Base-by-base conservation (phyloP, 2,113 vertebrate genomes). In the Hydrochoerus hydrochaeris region DNA sequence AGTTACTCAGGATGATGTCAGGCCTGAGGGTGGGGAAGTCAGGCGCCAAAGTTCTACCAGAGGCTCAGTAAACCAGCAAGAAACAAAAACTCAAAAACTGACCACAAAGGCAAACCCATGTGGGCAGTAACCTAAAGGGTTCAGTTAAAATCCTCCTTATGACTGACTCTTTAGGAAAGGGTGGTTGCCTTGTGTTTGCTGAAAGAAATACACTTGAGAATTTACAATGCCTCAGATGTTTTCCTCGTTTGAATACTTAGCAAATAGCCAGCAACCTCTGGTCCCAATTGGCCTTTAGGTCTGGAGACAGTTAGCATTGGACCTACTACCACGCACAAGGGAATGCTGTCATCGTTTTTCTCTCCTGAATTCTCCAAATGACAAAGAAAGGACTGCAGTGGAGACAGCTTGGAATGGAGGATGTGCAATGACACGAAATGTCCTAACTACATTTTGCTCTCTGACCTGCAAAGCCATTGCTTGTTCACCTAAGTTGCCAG, bases 1-100 rank as follows among this genome's bases (percentile, higher is more conserved):
- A 96, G 93, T 95, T 89, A 95, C 20, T 58, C 71, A 58, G 62
- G 52, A 75, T 85, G 85, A 92, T 20, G 10, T 95, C 90, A 97
- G 26, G 54, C 44, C 49, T 28, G 20, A 94, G 52, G 38, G 38
- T 95, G 89, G 89, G 96, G 71, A 93, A 52, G 65, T 49, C 78
- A 83, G n/a, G 95, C 82, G 52, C 32, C 44, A 80, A 88, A n/a
- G 52, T 77, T 71, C 78, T 78, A 35, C 1, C 4, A 7, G 28
- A 90, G 41, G 65, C 67, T 96, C 16, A 86, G 90, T 22, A 94
- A 88, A 84, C 1, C 87, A 35, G 13, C 49, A 69, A 63, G 57
- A 80, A 93, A 60, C 28, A 38, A 91, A 96, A 91, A 69, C 44
- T 26, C 62, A 78, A 88, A 86, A 96, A 10, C 38, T 89, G 19